Base-by-base conservation (phyloP, 2,888 invertebrate genomes). In the Argynnis bischoffii region DNA sequence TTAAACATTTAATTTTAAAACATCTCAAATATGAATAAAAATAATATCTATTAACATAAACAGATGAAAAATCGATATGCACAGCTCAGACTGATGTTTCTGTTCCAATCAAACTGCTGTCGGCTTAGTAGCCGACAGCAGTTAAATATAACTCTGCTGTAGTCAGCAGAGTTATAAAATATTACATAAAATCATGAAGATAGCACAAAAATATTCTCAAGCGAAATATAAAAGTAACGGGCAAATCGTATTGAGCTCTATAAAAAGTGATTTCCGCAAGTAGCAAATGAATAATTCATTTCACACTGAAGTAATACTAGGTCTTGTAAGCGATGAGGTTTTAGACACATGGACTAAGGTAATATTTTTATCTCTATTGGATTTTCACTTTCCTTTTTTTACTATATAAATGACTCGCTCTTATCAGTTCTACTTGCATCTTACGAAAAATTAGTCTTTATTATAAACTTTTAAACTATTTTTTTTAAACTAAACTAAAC, bases 211-310 rank as follows among this genome's bases (percentile, higher is more conserved):
- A 61, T 61, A 61, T 51, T 41, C 51, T 51, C 51, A 31, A 51
- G 50, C 51, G 31, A 57, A 53, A 26, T 59, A 57, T 53, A 59
- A 56, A 57, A 57, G 16, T 57, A 21, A 57, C 51, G 55, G 46
- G 57, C 57, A 65, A 57, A 65, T 53, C 56, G 46, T 65, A 59
- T 59, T 31, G 57, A 53, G 46, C 18, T 21, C 41, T 31, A 46
- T 48, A 59, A 65, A 59, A 65, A 59, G 53, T 65, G 53, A 59
- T 59, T 53, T 47, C 46, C 53, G 51, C 21, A 41, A 57, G 57
- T 41, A 26, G 41, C 46, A 31, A 48, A 41, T 65, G 57, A 65
- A 65, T 65, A 57, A 59, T 65, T 65, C 65, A 59, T 26, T 46
- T 46, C 50, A n/a, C 51, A 64, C 56, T 50, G 41, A 56, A 18